Evolutionary conservation across 2,888 invertebrate genomes (phyloP).

Genomic region (Rhogogaster chlorosoma): DNA sequence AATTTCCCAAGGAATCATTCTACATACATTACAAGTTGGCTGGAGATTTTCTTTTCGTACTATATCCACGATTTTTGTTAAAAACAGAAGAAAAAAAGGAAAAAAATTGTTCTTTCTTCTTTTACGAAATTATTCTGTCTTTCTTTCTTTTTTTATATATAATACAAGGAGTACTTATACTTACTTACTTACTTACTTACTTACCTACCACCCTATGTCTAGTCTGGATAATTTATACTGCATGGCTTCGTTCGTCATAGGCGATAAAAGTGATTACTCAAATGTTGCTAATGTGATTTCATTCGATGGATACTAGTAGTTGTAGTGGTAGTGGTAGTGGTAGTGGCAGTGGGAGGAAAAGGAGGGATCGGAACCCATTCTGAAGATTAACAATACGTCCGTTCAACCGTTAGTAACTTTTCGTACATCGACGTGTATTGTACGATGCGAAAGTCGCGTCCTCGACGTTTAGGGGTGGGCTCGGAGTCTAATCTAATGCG

Average conservation of each 20-base stretch:
- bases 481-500: slow-evolving; percentile 2
- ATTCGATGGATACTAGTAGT: background rate
- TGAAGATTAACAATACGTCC: slow-evolving; percentile 43
- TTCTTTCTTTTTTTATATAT: background rate
- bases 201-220: background rate
- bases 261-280: slow-evolving; percentile 68
- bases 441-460: slow-evolving; percentile 18
- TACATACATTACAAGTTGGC: too few species aligned
- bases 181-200: background rate
- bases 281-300: slow-evolving; percentile 70
- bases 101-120: too few species aligned
- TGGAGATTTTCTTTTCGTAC: too few species aligned
- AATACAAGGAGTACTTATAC: background rate
- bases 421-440: slow-evolving; percentile 11
- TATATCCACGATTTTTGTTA: too few species aligned
- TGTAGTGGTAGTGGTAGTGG: background rate
- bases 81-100: too few species aligned
- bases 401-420: slow-evolving; percentile 50
- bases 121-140: background rate
- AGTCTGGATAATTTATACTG: background rate
- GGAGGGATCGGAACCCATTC: background rate
- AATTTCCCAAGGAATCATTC: too few species aligned
- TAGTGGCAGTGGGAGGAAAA: background rate
- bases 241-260: background rate
- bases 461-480: slow-evolving; percentile 2